Percentiles rank a stretch among this genome's conserved stretches.
Conservation (phyloP, 2,888 invertebrate species). For the Drosophila bunnanda region DNA sequence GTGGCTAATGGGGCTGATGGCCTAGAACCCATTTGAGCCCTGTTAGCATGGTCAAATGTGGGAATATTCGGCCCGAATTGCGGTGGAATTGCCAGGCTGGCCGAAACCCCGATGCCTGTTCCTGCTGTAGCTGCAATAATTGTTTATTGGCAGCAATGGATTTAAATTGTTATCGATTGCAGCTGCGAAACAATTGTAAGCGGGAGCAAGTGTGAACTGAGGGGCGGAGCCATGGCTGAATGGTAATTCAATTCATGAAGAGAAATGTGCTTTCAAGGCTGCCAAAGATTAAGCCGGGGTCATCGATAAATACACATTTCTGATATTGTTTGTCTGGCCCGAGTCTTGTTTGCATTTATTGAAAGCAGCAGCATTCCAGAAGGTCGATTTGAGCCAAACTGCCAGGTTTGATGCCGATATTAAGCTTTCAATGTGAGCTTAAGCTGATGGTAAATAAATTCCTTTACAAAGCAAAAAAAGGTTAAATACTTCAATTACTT, state of each 20-base stretch:
- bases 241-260: conserved; percentile 1
- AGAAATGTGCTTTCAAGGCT: conserved; percentile 18
- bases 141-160: conserved; percentile 78
- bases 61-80: conserved; percentile 6
- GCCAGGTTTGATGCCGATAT: background rate
- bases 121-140: conserved; percentile 70
- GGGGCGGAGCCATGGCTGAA: background rate
- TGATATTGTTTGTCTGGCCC: conserved; percentile 10
- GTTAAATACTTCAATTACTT: too few species aligned
- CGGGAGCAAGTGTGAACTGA: conserved; percentile 17
- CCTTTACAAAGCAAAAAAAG: background rate
- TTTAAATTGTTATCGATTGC: conserved; percentile 75
- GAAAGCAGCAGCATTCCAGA: conserved; percentile 1
- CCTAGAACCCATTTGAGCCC: conserved; percentile 47
- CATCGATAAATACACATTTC: conserved; percentile 21
- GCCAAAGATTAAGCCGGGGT: conserved; percentile 5
- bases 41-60: conserved; percentile 7
- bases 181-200: conserved; percentile 73
- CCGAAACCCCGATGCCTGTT: conserved; percentile 18
- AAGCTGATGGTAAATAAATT: background rate
- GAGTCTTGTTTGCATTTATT: conserved; percentile 19
- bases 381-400: background rate
- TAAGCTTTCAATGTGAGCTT: background rate
- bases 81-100: background rate
- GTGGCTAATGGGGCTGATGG: conserved; percentile 68